Percentiles rank a stretch among this genome's conserved stretches.
phyloP scores from a whole-genome alignment of 2,888 invertebrate species.

The Drosophila ustulata region DNA sequence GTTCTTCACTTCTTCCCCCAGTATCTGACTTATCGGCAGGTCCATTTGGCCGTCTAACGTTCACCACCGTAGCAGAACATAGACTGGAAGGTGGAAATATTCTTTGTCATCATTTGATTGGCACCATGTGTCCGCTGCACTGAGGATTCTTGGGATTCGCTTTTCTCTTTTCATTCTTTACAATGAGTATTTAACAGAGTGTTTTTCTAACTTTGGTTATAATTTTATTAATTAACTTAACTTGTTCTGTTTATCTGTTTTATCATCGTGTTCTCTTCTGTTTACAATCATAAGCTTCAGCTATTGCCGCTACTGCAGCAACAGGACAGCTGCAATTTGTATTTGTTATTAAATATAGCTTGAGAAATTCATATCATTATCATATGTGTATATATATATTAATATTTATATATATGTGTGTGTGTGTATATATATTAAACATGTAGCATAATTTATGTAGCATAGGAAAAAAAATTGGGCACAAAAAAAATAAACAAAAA shows the following conservation, averaged over 20 bases:
- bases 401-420: constrained; percentile 20
- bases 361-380: constrained; percentile 71
- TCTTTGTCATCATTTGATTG: too few species aligned
- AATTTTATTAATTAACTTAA: constrained; percentile 77
- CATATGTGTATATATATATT: constrained; percentile 43
- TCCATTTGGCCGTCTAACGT: too few species aligned
- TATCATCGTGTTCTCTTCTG: constrained; percentile 32
- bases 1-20: too few species aligned
- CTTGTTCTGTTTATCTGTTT: constrained; percentile 49
- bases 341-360: constrained; percentile 64
- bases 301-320: constrained; percentile 49
- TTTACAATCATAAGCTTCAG: constrained; percentile 43
- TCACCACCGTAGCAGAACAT: too few species aligned
- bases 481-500: constrained; percentile 70
- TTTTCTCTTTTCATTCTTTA: too few species aligned
- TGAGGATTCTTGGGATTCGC: too few species aligned
- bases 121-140: too few species aligned
- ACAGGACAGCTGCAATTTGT: constrained; percentile 47
- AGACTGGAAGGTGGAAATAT: too few species aligned
- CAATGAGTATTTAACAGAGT: too few species aligned
- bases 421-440: constrained; percentile 57
- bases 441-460: constrained; percentile 76
- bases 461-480: constrained; percentile 69
- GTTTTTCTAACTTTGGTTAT: constrained; percentile 76
- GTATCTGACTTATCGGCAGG: too few species aligned